Evolutionary conservation across 2,113 vertebrate species (phyloP).

Genomic region (Stigmatopora argus): DNA sequence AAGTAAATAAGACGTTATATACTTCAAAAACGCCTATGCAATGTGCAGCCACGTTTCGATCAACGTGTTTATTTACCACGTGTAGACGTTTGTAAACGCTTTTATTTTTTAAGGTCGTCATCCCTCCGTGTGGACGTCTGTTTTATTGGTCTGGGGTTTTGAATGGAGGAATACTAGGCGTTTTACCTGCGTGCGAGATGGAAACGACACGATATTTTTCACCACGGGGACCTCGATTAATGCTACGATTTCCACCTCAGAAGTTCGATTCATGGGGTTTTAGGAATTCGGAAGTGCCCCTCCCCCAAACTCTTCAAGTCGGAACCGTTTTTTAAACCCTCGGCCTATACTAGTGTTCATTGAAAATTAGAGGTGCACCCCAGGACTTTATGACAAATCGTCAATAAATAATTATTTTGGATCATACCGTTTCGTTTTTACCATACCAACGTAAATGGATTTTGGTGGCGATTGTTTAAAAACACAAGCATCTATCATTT

Average conservation of each 20-base stretch:
- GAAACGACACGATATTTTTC: background rate
- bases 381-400: too few relatives aligned
- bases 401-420: too few relatives aligned
- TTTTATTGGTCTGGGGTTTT: background rate
- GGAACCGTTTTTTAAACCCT: constrained; percentile 22
- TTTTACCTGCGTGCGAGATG: too few relatives aligned
- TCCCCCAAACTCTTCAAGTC: constrained; percentile 40
- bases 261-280: constrained; percentile 53
- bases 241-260: constrained; percentile 29
- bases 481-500: too few relatives aligned
- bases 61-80: constrained; percentile 45
- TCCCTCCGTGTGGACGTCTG: constrained; percentile 6
- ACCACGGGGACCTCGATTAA: constrained; percentile 4
- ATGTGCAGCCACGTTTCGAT: constrained; percentile 56
- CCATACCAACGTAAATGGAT: too few relatives aligned
- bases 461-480: too few relatives aligned
- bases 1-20: background rate
- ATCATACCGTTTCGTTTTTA: too few relatives aligned
- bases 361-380: background rate
- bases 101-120: background rate
- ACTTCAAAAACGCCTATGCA: background rate
- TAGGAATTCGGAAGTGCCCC: constrained; percentile 73
- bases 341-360: background rate
- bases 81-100: constrained; percentile 10
- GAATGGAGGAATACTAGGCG: background rate